A percentile compares a stretch with the other conserved stretches of the same genome.
These are phyloP conservation scores for Choristoneura rosaceana DNA, from an alignment of 2,888 invertebrate species.

Conservation along the genomic window DNA sequence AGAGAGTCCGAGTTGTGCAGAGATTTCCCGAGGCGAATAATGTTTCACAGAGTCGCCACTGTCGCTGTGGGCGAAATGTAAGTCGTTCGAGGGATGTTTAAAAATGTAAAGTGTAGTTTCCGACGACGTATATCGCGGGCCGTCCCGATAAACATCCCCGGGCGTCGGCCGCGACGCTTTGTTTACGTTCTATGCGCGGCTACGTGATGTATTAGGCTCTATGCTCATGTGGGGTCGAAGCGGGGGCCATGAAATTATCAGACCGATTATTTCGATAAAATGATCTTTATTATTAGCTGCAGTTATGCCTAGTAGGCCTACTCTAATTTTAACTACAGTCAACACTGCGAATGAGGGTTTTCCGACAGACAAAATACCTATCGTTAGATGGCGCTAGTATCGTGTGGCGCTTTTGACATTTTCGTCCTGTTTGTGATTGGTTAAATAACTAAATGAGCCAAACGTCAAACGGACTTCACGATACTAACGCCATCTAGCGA, in stretches of 20 bases:
- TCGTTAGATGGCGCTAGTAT: too few relatives aligned
- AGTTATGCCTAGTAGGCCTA: not conserved
- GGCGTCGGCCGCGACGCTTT: conserved; percentile 63
- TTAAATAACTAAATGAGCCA: too few relatives aligned
- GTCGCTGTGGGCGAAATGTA: conserved; percentile 21
- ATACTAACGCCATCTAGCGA: too few relatives aligned
- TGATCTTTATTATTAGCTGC: not conserved
- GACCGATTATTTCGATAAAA: not conserved
- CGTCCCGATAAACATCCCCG: conserved; percentile 75
- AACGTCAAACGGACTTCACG: too few relatives aligned
- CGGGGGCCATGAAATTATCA: not conserved
- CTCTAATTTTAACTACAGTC: not conserved
- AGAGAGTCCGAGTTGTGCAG: conserved; percentile 22
- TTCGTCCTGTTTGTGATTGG: too few relatives aligned
- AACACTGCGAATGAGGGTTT: too few relatives aligned
- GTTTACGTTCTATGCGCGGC: conserved; percentile 60
- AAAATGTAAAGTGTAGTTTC: conserved; percentile 71
- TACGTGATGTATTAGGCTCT: conserved; percentile 57
- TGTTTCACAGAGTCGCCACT: conserved; percentile 5
- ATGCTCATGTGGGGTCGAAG: conserved; percentile 10
- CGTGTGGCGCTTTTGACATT: too few relatives aligned
- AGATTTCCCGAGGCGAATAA: conserved; percentile 29
- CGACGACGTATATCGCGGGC: conserved; percentile 64
- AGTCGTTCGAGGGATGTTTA: conserved; percentile 59
- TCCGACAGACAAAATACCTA: too few relatives aligned